Evolutionary conservation across 2,113 vertebrate species (phyloP).

Genomic region (Prunella fulvescens): DNA sequence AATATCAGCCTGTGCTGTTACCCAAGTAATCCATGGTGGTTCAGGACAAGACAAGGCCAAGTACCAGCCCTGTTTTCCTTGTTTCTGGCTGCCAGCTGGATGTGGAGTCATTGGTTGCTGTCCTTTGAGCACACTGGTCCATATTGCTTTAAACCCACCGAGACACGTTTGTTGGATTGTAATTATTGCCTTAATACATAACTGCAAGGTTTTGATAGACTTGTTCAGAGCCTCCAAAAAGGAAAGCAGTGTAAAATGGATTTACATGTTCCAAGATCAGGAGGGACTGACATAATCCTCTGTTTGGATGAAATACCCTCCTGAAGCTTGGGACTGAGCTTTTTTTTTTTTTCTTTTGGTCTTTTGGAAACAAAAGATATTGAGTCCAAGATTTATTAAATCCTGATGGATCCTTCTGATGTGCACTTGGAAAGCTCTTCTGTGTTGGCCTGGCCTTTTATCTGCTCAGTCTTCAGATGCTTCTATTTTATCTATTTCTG

Average conservation of each 20-base stretch:
- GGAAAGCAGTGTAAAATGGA: neutral
- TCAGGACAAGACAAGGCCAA: neutral
- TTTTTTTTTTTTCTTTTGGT: neutral
- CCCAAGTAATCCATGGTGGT: neutral
- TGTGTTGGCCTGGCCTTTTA: neutral
- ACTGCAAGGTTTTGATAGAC: neutral
- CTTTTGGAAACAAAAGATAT: neutral
- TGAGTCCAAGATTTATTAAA: neutral
- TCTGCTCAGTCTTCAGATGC: neutral
- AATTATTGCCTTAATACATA: neutral
- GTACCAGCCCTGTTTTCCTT: neutral
- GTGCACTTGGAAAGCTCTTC: neutral
- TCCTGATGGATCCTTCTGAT: neutral
- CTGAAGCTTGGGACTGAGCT: neutral
- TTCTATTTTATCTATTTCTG: neutral
- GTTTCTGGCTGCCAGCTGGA: neutral
- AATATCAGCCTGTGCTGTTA: neutral
- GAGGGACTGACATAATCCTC: neutral
- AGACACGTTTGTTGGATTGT: rapidly evolving
- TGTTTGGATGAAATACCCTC: neutral
- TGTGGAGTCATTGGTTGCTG: neutral
- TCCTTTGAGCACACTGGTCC: neutral
- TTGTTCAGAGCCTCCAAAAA: neutral
- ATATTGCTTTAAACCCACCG: neutral
- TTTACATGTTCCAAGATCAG: neutral